Percentiles rank a stretch among this genome's conserved stretches.
phyloP scores from a whole-genome alignment of 2,888 invertebrate species.

The Octonoba sinensis region DNA sequence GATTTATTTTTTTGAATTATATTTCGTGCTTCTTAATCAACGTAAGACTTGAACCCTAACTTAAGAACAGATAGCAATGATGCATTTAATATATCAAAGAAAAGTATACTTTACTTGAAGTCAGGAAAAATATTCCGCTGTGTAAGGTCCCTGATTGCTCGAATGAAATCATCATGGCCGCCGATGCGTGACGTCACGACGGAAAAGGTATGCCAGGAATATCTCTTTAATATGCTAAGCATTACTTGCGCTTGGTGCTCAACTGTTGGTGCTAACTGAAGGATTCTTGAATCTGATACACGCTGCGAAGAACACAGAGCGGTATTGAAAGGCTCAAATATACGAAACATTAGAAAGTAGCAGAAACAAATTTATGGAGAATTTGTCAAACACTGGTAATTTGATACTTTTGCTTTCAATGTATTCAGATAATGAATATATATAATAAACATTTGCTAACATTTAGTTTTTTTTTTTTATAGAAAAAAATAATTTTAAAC shows the following conservation, averaged over 20 bases:
- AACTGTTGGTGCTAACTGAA: slow-evolving; percentile 95
- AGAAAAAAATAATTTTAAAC: too few species aligned
- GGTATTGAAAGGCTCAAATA: not conserved
- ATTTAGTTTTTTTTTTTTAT: too few species aligned
- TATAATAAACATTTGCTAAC: too few species aligned
- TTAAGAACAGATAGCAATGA: too few species aligned
- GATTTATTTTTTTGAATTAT: too few species aligned
- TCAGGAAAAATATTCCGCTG: slow-evolving; percentile 71
- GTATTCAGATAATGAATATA: not conserved
- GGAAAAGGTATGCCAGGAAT: slow-evolving; percentile 71
- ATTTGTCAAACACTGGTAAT: not conserved
- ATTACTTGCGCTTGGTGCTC: slow-evolving; percentile 97
- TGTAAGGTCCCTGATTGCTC: slow-evolving; percentile 89
- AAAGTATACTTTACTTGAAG: slow-evolving; percentile 70
- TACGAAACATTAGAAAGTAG: not conserved
- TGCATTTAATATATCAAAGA: too few species aligned
- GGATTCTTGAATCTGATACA: slow-evolving; percentile 83
- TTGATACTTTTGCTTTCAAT: not conserved
- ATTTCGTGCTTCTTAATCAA: too few species aligned
- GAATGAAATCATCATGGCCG: slow-evolving; percentile 95
- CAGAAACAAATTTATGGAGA: not conserved
- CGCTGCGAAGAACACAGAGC: slow-evolving; percentile 67
- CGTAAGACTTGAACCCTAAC: too few species aligned
- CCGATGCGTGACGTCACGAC: slow-evolving; percentile 77
- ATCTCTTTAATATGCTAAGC: slow-evolving; percentile 90